phyloP scores from a whole-genome alignment of 1,140 invertebrate genomes.

The Lethrus apterus region DNA sequence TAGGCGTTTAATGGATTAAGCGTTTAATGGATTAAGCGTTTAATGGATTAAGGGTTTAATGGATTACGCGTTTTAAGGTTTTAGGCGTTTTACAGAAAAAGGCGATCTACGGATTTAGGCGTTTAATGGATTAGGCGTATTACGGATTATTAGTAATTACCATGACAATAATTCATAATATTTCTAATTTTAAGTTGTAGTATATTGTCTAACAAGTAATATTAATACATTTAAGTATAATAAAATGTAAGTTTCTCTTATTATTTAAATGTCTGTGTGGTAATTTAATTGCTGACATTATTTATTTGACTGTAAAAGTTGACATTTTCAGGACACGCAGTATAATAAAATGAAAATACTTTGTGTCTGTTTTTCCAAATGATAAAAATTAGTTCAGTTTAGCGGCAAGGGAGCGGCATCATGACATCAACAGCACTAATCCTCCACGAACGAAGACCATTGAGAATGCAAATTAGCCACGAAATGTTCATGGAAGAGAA shows the following conservation, averaged over 20 bases:
- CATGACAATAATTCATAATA: constrained; percentile 7
- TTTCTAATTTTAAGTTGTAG: not conserved
- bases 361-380: constrained; percentile 3
- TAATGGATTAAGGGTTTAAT: no score
- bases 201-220: not conserved
- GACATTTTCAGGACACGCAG: not conserved
- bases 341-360: constrained; percentile 7
- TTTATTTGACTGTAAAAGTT: not conserved
- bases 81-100: no score
- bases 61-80: no score
- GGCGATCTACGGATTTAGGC: no score
- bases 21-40: no score
- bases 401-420: no score
- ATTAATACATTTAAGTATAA: not conserved
- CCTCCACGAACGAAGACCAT: constrained; percentile 4
- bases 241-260: constrained; percentile 1
- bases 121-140: constrained; percentile 6
- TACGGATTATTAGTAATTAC: constrained; percentile 3
- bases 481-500: constrained; percentile 4
- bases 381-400: no score
- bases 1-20: no score
- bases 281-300: not conserved
- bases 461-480: constrained; percentile 12
- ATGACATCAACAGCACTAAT: no score
- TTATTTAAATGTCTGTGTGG: no score